These are phyloP conservation scores for Drosophila vallismaia DNA, from an alignment of 2,888 invertebrate genomes.

Conservation along the genomic window DNA sequence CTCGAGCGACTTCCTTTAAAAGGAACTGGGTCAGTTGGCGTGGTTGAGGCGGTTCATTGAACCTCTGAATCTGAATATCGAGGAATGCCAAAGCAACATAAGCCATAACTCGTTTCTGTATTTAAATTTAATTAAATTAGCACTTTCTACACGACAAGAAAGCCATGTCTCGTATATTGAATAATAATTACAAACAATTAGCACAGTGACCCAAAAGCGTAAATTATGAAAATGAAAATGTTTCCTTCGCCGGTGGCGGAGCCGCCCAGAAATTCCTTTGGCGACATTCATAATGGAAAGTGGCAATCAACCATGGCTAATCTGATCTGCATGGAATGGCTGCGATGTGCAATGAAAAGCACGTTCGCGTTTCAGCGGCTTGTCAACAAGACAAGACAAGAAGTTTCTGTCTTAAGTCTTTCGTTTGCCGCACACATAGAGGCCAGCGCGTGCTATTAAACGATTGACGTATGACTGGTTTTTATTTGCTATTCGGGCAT, in stretches of 20 bases:
- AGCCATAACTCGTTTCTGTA: constrained; percentile 51
- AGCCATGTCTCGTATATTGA: constrained; percentile 59
- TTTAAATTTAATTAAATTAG: constrained; percentile 73
- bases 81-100: constrained; percentile 28
- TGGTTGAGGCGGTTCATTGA: constrained; percentile 51
- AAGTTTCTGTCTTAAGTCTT: constrained; percentile 66
- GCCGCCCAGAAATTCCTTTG: constrained; percentile 34
- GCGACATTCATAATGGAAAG: constrained; percentile 34
- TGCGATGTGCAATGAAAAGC: constrained; percentile 39
- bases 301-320: constrained; percentile 30
- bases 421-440: constrained; percentile 37
- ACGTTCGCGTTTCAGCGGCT: constrained; percentile 26
- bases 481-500: constrained; percentile 18
- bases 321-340: constrained; percentile 7
- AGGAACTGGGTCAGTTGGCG: constrained; percentile 29
- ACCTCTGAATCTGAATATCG: constrained; percentile 25
- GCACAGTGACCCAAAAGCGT: constrained; percentile 68
- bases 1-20: neutral
- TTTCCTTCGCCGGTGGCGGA: neutral
- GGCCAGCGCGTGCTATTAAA: constrained; percentile 33
- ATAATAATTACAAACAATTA: constrained; percentile 74
- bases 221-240: constrained; percentile 52
- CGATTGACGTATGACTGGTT: constrained; percentile 22
- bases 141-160: constrained; percentile 65
- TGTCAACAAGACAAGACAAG: constrained; percentile 18